These are phyloP conservation scores for Ammospiza caudacuta DNA, from an alignment of 2,113 vertebrate genomes.

Conservation along the genomic window DNA sequence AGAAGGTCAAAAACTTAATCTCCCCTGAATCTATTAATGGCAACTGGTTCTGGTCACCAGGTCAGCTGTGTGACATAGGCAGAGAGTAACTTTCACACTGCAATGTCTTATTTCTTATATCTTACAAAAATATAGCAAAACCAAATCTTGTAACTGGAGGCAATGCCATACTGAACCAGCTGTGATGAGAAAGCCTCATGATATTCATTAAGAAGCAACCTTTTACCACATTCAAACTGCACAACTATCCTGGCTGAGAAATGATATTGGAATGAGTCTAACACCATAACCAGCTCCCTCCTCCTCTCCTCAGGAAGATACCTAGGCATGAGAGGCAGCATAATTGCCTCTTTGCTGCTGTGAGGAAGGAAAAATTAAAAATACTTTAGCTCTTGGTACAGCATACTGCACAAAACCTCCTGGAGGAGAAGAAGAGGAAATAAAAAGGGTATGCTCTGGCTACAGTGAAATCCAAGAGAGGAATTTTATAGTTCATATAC, in stretches of 20 bases:
- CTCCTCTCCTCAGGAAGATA: neutral
- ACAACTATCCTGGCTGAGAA: neutral
- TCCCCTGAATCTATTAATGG: neutral
- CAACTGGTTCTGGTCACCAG: neutral
- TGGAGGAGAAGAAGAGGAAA: neutral
- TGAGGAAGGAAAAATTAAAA: neutral
- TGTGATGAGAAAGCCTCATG: neutral
- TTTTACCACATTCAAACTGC: neutral
- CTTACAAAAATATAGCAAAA: neutral
- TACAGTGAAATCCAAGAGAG: neutral
- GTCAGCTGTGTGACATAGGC: neutral
- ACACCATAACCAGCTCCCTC: neutral
- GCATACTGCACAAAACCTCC: neutral
- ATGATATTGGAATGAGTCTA: neutral
- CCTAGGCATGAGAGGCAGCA: neutral
- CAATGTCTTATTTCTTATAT: neutral
- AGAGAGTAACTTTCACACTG: neutral
- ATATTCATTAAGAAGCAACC: neutral
- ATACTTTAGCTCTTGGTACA: neutral
- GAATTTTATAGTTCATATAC: neutral
- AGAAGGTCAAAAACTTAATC: constrained; percentile 1
- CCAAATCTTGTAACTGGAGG: neutral
- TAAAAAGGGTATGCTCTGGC: neutral
- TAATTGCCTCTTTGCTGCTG: neutral
- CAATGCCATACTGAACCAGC: neutral